Evolutionary conservation across 2,797 vertebrate species (phyloP).

Genomic region (Thunnus albacares): DNA sequence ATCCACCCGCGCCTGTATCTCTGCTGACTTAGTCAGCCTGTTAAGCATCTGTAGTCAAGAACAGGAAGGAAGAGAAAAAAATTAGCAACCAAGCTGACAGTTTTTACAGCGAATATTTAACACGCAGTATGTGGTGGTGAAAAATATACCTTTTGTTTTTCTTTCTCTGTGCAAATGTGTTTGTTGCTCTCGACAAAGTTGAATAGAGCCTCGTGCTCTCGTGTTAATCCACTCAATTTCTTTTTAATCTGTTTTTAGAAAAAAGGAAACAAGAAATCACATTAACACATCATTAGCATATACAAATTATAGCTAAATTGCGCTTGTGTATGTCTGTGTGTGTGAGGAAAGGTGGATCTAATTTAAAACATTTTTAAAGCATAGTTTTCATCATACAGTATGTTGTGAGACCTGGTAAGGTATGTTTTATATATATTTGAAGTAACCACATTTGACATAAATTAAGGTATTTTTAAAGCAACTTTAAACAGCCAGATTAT

Average conservation of each 20-base stretch:
- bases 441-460: neutral
- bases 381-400: neutral
- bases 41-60: slow-evolving; percentile 87
- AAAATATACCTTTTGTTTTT: slow-evolving; percentile 87
- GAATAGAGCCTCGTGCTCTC: slow-evolving; percentile 90
- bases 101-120: neutral
- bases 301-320: too few species aligned
- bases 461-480: neutral
- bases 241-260: slow-evolving; percentile 86
- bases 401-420: neutral
- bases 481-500: neutral
- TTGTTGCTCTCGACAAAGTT: slow-evolving; percentile 90
- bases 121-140: neutral
- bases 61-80: neutral
- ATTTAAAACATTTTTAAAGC: neutral
- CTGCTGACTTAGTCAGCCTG: slow-evolving; percentile 91
- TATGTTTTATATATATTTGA: neutral
- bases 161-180: slow-evolving; percentile 87
- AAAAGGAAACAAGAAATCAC: slow-evolving; percentile 18
- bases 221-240: slow-evolving; percentile 88
- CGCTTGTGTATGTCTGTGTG: neutral
- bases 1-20: slow-evolving; percentile 87
- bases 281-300: neutral
- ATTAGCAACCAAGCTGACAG: neutral
- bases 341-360: neutral